Percentiles rank a stretch among this genome's conserved stretches.
phyloP scores from a whole-genome alignment of 2,888 invertebrate species.

The Druceiella hillmani region DNA sequence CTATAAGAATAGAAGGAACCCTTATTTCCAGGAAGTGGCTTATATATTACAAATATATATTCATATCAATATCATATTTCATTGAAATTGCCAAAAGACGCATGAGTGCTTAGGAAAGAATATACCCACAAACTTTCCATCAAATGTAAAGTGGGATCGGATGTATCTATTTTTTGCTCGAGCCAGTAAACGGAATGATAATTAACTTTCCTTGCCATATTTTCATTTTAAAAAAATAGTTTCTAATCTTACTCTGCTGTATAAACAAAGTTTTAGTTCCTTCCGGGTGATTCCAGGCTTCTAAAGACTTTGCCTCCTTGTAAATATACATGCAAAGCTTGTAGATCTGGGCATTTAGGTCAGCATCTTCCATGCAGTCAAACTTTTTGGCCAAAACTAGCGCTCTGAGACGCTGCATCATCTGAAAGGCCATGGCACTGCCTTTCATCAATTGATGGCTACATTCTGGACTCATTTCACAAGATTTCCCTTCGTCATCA shows the following conservation, averaged over 20 bases:
- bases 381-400: constrained; percentile 36
- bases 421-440: constrained; percentile 42
- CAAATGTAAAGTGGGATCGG: no score
- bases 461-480: constrained; percentile 41
- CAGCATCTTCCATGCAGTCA: constrained; percentile 41
- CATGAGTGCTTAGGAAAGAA: no score
- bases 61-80: no score
- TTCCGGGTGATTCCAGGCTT: constrained; percentile 43
- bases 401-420: constrained; percentile 38
- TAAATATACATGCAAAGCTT: constrained; percentile 45
- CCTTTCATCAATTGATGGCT: constrained; percentile 37
- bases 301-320: constrained; percentile 43
- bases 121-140: no score
- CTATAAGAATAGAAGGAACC: no score
- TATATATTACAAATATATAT: no score
- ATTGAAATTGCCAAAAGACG: no score
- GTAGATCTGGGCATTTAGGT: constrained; percentile 40
- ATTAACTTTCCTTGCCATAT: no score
- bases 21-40: no score
- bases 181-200: no score
- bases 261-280: constrained; percentile 43
- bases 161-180: no score
- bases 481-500: constrained; percentile 33
- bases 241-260: constrained; percentile 38
- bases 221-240: no score